Conservation (phyloP, 2,113 vertebrate species). For the Cryptotis parvus region DNA sequence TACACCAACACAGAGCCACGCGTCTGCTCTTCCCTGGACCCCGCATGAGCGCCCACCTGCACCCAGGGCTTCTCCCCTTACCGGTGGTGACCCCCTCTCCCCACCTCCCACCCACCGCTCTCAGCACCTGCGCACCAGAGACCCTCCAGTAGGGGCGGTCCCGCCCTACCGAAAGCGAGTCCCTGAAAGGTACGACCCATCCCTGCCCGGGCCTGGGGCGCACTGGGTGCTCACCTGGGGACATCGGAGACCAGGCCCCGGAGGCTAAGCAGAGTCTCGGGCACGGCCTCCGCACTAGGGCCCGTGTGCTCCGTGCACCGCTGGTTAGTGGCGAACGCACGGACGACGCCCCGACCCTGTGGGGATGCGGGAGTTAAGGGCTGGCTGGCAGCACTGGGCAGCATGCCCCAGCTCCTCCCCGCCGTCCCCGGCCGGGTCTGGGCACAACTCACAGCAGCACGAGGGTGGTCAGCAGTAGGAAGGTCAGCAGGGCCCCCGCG, state of each 20-base stretch:
- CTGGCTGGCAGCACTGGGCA: neutral
- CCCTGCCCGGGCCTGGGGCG: neutral
- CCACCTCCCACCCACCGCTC: neutral
- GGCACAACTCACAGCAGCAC: slow-evolving; percentile 85
- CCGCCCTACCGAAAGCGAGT: neutral
- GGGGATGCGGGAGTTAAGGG: neutral
- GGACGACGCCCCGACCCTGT: slow-evolving; percentile 86
- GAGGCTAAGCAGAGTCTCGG: slow-evolving; percentile 78
- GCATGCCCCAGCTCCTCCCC: neutral
- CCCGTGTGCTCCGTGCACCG: slow-evolving; percentile 81
- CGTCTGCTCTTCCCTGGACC: neutral
- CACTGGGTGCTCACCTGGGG: slow-evolving; percentile 81
- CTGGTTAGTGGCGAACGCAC: slow-evolving; percentile 88
- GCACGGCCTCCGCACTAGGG: slow-evolving; percentile 80
- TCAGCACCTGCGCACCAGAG: neutral
- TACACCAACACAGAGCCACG: slow-evolving; percentile 31
- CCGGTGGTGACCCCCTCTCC: no score
- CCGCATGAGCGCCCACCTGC: no score
- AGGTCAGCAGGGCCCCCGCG: slow-evolving; percentile 81
- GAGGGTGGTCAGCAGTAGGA: slow-evolving; percentile 86
- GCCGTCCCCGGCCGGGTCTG: neutral
- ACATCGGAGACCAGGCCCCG: slow-evolving; percentile 81
- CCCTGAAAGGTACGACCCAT: neutral
- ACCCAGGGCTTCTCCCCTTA: no score
- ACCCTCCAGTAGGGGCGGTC: slow-evolving; percentile 21